Percentiles rank a stretch among this genome's conserved stretches.
Evolutionary conservation across 2,888 invertebrate species (phyloP).

Genomic region (Seladonia tumulorum): DNA sequence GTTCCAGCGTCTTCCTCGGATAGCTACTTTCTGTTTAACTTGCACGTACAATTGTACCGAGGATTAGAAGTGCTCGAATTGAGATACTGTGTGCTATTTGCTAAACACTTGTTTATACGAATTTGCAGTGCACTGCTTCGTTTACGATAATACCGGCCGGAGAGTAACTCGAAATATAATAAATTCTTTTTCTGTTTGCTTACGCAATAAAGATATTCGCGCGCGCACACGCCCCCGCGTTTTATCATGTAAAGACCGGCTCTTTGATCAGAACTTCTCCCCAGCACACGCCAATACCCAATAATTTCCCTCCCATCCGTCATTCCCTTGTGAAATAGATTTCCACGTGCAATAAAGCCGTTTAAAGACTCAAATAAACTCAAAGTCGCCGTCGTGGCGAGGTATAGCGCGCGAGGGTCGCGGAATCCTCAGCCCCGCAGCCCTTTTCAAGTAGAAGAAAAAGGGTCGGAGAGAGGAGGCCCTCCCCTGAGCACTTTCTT

Average conservation of each 20-base stretch:
- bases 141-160: background rate
- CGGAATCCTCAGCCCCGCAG: slow-evolving; percentile 3
- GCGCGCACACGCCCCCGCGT: background rate
- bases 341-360: slow-evolving; percentile 8
- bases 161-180: background rate
- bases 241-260: background rate
- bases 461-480: background rate
- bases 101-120: background rate
- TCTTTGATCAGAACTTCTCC: background rate
- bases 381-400: background rate
- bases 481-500: slow-evolving; percentile 1
- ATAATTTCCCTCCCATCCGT: background rate
- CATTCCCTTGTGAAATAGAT: background rate
- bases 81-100: too few species aligned
- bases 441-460: slow-evolving; percentile 11
- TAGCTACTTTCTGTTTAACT: background rate
- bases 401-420: background rate
- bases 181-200: background rate
- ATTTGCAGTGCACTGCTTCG: background rate
- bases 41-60: background rate
- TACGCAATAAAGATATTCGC: background rate
- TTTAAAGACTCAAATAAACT: background rate
- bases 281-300: background rate
- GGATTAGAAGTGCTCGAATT: too few species aligned
- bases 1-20: background rate